A percentile compares a stretch with the other conserved stretches of the same genome.
These are phyloP conservation scores for Myotis brandtii DNA, from an alignment of 2,113 vertebrate genomes.

Conservation along the genomic window DNA sequence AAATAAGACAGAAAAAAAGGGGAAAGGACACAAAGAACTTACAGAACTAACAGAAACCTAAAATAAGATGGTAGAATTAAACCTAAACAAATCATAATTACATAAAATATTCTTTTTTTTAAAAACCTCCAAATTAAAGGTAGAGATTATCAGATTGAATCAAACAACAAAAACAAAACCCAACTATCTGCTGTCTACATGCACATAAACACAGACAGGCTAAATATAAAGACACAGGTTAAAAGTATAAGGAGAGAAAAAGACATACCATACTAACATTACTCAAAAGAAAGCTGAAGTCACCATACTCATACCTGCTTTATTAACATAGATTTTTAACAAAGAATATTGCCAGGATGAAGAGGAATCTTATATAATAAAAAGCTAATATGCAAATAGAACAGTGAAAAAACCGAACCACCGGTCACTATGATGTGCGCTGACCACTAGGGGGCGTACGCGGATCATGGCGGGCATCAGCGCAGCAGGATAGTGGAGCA, in stretches of 20 bases:
- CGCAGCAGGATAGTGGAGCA: too few species aligned
- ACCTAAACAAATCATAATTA: background rate
- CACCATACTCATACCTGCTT: background rate
- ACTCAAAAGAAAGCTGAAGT: background rate
- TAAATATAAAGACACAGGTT: background rate
- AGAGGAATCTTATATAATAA: background rate
- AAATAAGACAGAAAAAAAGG: background rate
- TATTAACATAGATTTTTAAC: background rate
- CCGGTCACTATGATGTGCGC: too few species aligned
- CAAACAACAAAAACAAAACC: constrained; percentile 11
- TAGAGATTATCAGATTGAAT: background rate
- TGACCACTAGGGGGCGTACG: too few species aligned
- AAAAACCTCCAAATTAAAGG: background rate
- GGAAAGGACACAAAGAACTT: background rate
- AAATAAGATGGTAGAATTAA: background rate
- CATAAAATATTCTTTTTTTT: background rate
- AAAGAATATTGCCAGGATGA: background rate
- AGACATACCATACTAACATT: background rate
- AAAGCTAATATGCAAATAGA: too few species aligned
- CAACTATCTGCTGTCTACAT: background rate
- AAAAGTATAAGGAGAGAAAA: background rate
- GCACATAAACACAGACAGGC: background rate
- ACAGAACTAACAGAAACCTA: background rate
- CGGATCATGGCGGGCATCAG: too few species aligned
- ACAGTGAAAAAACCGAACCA: too few species aligned